A percentile compares a stretch with the other conserved stretches of the same genome.
phyloP scores from a whole-genome alignment of 1,140 invertebrate genomes.

The Drosophila navojoa region DNA sequence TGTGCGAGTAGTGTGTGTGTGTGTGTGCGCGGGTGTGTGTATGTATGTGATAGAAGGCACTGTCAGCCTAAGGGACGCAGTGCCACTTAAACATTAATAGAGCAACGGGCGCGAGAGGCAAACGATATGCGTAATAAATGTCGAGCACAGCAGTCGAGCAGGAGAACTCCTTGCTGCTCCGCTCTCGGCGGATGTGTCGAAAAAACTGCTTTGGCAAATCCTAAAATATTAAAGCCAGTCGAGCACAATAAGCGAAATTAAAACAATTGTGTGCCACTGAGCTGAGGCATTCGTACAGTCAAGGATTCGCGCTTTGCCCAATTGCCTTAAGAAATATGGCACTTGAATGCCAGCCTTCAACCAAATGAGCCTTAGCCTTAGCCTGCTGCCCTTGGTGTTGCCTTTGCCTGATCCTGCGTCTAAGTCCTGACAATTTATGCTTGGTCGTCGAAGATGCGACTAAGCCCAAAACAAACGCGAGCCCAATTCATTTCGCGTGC shows the following conservation, averaged over 20 bases:
- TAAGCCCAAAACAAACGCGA: conserved; percentile 69
- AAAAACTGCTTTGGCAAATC: conserved; percentile 67
- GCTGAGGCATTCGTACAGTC: conserved; percentile 4
- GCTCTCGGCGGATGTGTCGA: conserved; percentile 27
- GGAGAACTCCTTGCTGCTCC: not conserved
- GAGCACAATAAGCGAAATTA: conserved; percentile 80
- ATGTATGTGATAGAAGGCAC: conserved; percentile 12
- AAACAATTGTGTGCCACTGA: conserved; percentile 69
- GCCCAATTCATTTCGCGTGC: conserved; percentile 71
- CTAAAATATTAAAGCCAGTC: conserved; percentile 75
- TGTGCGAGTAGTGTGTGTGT: conserved; percentile 24
- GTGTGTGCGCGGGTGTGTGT: conserved; percentile 10
- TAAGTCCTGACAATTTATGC: conserved; percentile 65
- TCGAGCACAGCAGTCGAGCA: conserved; percentile 49
- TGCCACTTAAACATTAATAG: conserved; percentile 83
- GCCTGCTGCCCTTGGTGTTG: conserved; percentile 1
- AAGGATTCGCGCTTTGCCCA: conserved; percentile 5
- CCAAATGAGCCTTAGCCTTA: conserved; percentile 70
- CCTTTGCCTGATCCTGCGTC: conserved; percentile 18
- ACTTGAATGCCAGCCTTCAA: conserved; percentile 49
- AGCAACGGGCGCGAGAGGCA: conserved; percentile 53
- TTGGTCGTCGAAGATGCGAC: conserved; percentile 63
- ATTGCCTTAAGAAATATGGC: conserved; percentile 74
- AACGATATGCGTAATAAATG: conserved; percentile 82
- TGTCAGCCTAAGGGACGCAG: conserved; percentile 74